A percentile compares a stretch with the other conserved stretches of the same genome.
phyloP scores from a whole-genome alignment of 2,888 invertebrate genomes.

The Patella ulyssiponensis region DNA sequence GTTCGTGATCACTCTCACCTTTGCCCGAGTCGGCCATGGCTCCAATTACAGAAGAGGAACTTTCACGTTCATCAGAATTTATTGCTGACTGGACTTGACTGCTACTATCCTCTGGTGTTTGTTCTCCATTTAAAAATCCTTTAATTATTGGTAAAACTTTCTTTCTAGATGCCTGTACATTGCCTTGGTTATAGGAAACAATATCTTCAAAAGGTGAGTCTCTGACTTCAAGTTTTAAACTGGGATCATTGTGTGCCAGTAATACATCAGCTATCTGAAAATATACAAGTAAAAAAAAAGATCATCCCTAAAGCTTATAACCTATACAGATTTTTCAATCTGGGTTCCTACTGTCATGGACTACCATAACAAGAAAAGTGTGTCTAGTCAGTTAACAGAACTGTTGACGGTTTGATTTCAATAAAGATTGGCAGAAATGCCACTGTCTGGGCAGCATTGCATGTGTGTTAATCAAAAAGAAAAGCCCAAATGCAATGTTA shows the following conservation, averaged over 20 bases:
- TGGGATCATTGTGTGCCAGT: constrained; percentile 44
- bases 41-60: background rate
- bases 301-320: background rate
- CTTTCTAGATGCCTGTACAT: constrained; percentile 66
- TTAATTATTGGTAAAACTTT: constrained; percentile 65
- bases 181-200: constrained; percentile 61
- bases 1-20: constrained; percentile 11
- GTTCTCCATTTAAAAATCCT: constrained; percentile 45
- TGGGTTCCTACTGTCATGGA: too few species aligned
- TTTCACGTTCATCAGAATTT: background rate
- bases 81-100: background rate
- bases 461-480: too few species aligned
- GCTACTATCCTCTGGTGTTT: constrained; percentile 28
- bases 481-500: too few species aligned
- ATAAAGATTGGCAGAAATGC: too few species aligned
- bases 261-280: constrained; percentile 62
- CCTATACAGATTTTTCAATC: background rate
- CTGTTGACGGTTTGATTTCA: too few species aligned
- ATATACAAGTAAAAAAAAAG: constrained; percentile 14
- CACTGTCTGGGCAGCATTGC: too few species aligned
- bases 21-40: constrained; percentile 11
- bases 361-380: too few species aligned
- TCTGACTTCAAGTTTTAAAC: constrained; percentile 54
- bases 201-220: constrained; percentile 32
- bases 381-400: too few species aligned